phyloP scores from a whole-genome alignment of 37 sponge, comb jelly and placozoan genomes.

The Ianthella basta region DNA sequence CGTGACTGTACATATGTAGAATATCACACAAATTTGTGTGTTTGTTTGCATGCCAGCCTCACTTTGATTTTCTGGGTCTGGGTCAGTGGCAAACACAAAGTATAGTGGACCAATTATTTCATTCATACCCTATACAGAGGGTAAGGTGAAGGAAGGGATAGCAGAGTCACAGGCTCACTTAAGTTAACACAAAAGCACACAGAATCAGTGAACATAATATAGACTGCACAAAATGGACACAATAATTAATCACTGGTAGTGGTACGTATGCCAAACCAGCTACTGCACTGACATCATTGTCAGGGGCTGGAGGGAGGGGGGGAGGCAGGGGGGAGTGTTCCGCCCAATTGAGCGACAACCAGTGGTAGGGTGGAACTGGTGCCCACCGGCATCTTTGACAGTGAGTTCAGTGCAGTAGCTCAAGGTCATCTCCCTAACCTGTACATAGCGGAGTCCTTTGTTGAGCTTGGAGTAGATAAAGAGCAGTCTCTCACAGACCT shows the following conservation, averaged over 20 bases:
- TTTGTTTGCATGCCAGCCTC: neutral
- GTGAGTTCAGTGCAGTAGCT: too few species aligned
- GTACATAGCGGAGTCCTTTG: conserved; percentile 91
- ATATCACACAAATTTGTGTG: too few species aligned
- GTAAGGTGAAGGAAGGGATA: neutral
- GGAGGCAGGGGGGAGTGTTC: too few species aligned
- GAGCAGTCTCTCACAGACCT: conserved; percentile 85
- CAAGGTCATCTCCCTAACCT: conserved; percentile 61
- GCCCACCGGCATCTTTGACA: too few species aligned
- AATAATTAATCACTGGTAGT: too few species aligned
- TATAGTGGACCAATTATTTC: conserved; percentile 96
- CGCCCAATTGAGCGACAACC: too few species aligned
- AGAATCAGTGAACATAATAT: neutral
- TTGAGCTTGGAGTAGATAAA: conserved; percentile 94
- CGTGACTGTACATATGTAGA: neutral
- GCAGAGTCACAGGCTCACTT: too few species aligned
- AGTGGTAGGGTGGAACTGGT: too few species aligned
- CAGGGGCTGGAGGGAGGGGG: too few species aligned
- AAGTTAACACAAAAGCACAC: neutral
- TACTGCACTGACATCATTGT: too few species aligned
- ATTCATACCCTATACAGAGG: conserved; percentile 89
- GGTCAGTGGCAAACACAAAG: conserved; percentile 89
- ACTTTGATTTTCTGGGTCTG: conserved; percentile 85
- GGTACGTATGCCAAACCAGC: too few species aligned
- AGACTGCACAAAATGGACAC: too few species aligned